A percentile compares a stretch with the other conserved stretches of the same genome.
Conservation (phyloP, 2,113 vertebrate species). For the Alosa alosa region DNA sequence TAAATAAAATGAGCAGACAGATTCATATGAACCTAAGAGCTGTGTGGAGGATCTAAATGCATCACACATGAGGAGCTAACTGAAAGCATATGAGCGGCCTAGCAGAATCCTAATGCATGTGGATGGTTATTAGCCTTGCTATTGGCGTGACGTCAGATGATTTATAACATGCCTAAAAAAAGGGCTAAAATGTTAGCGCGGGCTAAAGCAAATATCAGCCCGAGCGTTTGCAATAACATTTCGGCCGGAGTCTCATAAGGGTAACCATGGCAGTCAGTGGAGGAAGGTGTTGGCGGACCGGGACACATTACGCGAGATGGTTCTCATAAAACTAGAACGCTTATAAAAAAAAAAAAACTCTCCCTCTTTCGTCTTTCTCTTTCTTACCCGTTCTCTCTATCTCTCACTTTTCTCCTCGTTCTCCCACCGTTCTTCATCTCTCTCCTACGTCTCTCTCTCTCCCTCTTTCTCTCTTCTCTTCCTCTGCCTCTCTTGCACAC, state of each 20-base stretch:
- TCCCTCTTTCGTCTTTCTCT: neutral
- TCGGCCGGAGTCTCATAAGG: neutral
- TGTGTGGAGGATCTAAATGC: too few species aligned
- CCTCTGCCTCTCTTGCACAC: neutral
- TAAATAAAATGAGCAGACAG: too few species aligned
- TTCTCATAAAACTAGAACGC: slow-evolving; percentile 45
- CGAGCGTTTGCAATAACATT: neutral
- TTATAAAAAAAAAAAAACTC: slow-evolving; percentile 43
- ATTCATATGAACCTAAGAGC: too few species aligned
- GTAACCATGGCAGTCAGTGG: slow-evolving; percentile 40
- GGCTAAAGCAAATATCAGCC: slow-evolving; percentile 2
- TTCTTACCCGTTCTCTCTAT: neutral
- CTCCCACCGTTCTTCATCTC: neutral
- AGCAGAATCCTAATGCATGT: too few species aligned
- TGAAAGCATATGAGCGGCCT: too few species aligned
- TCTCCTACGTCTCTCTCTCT: neutral
- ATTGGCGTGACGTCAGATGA: too few species aligned
- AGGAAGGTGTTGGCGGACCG: slow-evolving; percentile 40
- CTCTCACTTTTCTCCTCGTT: too few species aligned
- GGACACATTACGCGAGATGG: slow-evolving; percentile 45
- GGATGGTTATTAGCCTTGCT: too few species aligned
- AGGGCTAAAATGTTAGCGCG: neutral
- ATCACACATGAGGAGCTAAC: too few species aligned
- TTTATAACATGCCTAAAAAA: too few species aligned
- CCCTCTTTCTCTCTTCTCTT: slow-evolving; percentile 7